Evolutionary conservation across 1,140 invertebrate species (phyloP).

Genomic region (Tetramorium alpestre): DNA sequence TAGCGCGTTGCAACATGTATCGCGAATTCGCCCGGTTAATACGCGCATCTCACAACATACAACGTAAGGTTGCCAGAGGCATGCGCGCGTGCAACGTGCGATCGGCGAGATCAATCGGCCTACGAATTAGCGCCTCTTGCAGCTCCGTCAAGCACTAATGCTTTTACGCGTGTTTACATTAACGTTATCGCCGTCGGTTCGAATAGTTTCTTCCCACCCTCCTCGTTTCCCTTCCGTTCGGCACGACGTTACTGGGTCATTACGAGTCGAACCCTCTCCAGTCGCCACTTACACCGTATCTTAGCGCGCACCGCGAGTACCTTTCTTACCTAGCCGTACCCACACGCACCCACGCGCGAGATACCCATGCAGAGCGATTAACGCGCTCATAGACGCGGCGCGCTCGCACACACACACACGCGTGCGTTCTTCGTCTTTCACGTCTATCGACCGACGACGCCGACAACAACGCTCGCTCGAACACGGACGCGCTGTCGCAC

Average conservation of each 20-base stretch:
- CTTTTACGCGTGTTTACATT: slow-evolving; percentile 77
- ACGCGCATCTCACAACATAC: background rate
- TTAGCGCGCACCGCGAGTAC: background rate
- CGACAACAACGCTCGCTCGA: slow-evolving; percentile 16
- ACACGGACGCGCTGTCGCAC: slow-evolving; percentile 42
- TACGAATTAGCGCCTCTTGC: slow-evolving; percentile 44
- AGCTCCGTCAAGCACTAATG: slow-evolving; percentile 59
- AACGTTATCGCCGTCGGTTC: slow-evolving; percentile 71
- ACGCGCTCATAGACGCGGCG: background rate
- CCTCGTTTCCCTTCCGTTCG: background rate
- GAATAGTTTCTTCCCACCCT: slow-evolving; percentile 57
- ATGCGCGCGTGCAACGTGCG: slow-evolving; percentile 6
- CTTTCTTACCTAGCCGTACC: background rate
- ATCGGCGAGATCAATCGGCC: slow-evolving; percentile 56
- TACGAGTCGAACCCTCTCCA: slow-evolving; percentile 44
- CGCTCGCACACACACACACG: background rate
- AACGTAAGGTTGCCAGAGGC: background rate
- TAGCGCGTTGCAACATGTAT: background rate
- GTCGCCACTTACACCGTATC: slow-evolving; percentile 37
- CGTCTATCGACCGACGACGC: slow-evolving; percentile 63
- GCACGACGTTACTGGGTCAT: slow-evolving; percentile 28
- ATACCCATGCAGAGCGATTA: background rate
- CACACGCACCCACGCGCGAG: slow-evolving; percentile 15
- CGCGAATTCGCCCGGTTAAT: background rate
- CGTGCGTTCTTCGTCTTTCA: slow-evolving; percentile 27